These are phyloP conservation scores for Bombus sibiricus DNA, from an alignment of 1,140 invertebrate genomes.

Conservation along the genomic window DNA sequence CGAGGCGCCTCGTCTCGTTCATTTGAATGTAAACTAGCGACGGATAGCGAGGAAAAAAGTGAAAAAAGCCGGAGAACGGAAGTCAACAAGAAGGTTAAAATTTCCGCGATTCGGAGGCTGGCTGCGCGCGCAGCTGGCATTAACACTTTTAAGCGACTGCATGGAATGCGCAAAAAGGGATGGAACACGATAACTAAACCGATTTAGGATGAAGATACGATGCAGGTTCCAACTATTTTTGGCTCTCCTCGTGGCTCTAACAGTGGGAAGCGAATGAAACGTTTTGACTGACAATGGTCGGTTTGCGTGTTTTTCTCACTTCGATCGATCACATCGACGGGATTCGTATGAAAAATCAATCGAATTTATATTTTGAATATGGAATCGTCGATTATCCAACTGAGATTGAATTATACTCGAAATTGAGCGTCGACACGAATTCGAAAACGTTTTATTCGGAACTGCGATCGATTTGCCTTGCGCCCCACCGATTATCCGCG, in stretches of 20 bases:
- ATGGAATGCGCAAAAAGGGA: not conserved
- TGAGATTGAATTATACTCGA: constrained; percentile 5
- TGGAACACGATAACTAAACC: constrained; percentile 19
- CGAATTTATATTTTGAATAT: constrained; percentile 21
- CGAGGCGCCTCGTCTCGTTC: constrained; percentile 9
- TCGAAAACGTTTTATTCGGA: not conserved
- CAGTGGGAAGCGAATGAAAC: no score
- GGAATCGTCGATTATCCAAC: not conserved
- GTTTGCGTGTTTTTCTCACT: not conserved
- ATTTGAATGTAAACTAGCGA: constrained; percentile 10
- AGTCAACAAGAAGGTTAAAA: not conserved
- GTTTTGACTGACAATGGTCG: no score
- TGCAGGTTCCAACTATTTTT: not conserved
- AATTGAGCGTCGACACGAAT: not conserved
- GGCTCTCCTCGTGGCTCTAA: no score
- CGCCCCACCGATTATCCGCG: constrained; percentile 8
- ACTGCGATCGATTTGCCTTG: not conserved
- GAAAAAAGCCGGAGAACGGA: not conserved
- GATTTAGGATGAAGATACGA: constrained; percentile 23
- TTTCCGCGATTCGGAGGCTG: not conserved
- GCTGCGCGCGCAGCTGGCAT: not conserved
- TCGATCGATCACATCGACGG: not conserved
- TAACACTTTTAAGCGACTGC: constrained; percentile 6
- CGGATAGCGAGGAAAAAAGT: not conserved
- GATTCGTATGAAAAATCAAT: constrained; percentile 20